Evolutionary conservation across 2,888 invertebrate species (phyloP).

Genomic region (Volucella zonaria): DNA sequence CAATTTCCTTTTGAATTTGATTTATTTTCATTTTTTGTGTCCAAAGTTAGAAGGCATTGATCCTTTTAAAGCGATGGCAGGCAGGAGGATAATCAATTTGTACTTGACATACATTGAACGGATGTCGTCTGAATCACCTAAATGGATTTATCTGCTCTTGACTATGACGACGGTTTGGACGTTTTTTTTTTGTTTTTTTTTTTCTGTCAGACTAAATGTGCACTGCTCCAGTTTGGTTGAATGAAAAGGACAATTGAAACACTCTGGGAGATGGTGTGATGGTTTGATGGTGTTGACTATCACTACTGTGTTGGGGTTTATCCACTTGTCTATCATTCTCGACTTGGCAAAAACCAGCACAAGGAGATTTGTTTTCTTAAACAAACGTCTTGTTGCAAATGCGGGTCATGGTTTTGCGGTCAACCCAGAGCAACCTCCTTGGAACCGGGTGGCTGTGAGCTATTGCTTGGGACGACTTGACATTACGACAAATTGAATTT

Average conservation of each 20-base stretch:
- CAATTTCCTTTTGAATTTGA: background rate
- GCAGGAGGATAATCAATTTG: conserved; percentile 47
- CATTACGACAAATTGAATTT: too few species aligned
- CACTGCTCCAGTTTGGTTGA: conserved; percentile 44
- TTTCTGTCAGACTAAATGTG: background rate
- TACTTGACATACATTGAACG: conserved; percentile 63
- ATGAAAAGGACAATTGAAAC: conserved; percentile 30
- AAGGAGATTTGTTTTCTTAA: conserved; percentile 36
- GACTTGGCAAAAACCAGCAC: conserved; percentile 41
- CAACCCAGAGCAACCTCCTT: background rate
- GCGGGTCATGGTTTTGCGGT: conserved; percentile 50
- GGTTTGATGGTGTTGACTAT: too few species aligned
- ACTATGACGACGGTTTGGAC: background rate
- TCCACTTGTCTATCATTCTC: conserved; percentile 61
- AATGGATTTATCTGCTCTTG: background rate
- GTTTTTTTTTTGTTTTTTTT: background rate
- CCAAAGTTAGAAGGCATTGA: conserved; percentile 49
- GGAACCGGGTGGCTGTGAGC: too few species aligned
- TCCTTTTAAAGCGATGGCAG: conserved; percentile 33
- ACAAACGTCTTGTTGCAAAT: conserved; percentile 16
- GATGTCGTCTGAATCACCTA: conserved; percentile 19
- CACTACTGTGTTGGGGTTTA: conserved; percentile 32
- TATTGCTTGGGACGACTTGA: too few species aligned
- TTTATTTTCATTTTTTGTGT: background rate
- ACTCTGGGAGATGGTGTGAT: background rate